Base-by-base conservation (phyloP, 2,888 invertebrate species). In the Himalopsyche japonica region DNA sequence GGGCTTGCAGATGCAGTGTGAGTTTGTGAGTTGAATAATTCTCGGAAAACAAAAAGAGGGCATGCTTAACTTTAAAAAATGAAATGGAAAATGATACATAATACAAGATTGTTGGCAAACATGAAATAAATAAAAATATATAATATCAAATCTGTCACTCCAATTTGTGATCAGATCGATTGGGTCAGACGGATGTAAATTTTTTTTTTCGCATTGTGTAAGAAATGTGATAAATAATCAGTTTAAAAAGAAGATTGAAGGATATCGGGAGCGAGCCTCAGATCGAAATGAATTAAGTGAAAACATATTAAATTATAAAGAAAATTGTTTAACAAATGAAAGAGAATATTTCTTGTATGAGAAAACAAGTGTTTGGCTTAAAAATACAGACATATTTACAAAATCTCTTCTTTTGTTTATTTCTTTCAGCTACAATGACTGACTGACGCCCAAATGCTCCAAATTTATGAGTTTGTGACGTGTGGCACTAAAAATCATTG, bases 381-480 rank as follows among this genome's bases (percentile, higher is more conserved):
- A 87, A 86, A 86, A 82, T 86, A 87, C 85, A 87, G 83, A 87
- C 84, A 84, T 87, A 86, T 84, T 86, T 85, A 85, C 83, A 80
- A 83, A 48, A 77, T 83, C 80, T 76, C 80, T 30, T 30, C 30
- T 79, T 34, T 20, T 79, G 10, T 82, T 82, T 82, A 37, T 32
- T 82, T 76, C 70, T 70, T 70, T 70, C 70, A 70, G 24, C 43
- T 15, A 43, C 7, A 6, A 15, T 43, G 15, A 43, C 15, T 15
- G 15, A 43, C 12, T 43, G 43, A 43, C 15, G 15, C 2, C 43
- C 15, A 15, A 43, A 12, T 43, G 43, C 15, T 15, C 15, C 37
- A 37, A 37, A 37, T 37, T 37, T 8, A 37, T 4, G 37, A 10
- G 37, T 43, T 15, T 15, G 6, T 8, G 43, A 43, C 12, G 15